Evolutionary conservation across 2,113 vertebrate species (phyloP), one percentile per base, ranked within the genome.

Genomic region (Equus quagga): DNA sequence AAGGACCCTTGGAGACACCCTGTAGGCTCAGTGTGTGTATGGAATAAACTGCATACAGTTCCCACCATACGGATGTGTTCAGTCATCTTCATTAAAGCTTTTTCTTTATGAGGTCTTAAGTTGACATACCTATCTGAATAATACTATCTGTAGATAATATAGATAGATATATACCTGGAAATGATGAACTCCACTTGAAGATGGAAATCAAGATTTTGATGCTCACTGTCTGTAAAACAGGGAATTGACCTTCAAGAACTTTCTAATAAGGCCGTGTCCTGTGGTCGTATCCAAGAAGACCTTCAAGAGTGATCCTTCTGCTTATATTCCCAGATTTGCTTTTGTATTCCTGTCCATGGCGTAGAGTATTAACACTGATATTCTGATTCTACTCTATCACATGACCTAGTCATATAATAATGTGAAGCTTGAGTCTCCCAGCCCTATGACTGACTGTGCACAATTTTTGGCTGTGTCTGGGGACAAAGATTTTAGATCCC

Each of bases 201-300:
- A 36, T n/a, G 46, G 19, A 81, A 65, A 69, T 81, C 28, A 94
- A 95, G 28, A n/a, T 58, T 86, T 89, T 64, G 10, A 85, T 75
- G 31, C 41, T 82, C 23, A 65, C 14, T 65, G 6, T 73, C 23
- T n/a, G 5, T 83, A 24, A 89, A 85, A 72, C 3, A 75, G 11
- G 15, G 13, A 36, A 49, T 36, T 51, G 14, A 5, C 13, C 17
- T 67, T 82, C 17, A 54, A 54, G 46, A 54, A 62, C 11, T 72
- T 67, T 70, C 60, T 44, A 31, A 5, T 15, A 33, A 51, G 14
- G 0, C 2, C 3, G 14, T 65, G 6, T 46, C 7, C 12, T 83
- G 21, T 11, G 3, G 0, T 26, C 51, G 14, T 46, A 56, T 8
- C 5, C 18, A 73, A 36, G n/a, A 15, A 70, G 46, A 15, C 4